Conservation (phyloP, 1,140 invertebrate genomes). For the Euschistus heros region DNA sequence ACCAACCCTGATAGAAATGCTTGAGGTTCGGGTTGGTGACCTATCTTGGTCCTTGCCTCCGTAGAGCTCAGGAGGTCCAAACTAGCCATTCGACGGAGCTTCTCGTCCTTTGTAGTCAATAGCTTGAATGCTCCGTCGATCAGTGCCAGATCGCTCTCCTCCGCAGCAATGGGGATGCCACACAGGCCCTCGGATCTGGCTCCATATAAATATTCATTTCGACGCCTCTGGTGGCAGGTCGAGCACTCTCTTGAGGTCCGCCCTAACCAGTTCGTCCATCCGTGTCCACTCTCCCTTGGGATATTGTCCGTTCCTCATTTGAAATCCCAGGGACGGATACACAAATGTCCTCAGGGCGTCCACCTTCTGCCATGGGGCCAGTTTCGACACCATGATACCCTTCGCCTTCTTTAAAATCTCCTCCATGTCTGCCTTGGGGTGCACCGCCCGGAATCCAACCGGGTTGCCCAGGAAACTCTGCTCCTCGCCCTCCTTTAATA, state of each 20-base stretch:
- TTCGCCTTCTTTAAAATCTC: constrained; percentile 3
- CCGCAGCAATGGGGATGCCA: no score
- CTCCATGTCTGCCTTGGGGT: constrained; percentile 26
- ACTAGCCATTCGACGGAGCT: no score
- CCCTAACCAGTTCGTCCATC: no score
- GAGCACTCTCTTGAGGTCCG: neutral
- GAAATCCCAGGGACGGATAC: constrained; percentile 26
- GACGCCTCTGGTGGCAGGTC: neutral
- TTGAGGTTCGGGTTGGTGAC: neutral
- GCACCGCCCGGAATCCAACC: no score
- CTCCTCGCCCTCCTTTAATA: constrained; percentile 27
- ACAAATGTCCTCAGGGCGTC: constrained; percentile 35
- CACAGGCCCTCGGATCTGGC: no score
- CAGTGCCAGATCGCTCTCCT: no score
- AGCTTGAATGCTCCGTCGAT: no score
- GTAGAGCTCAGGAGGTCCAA: no score
- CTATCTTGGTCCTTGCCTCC: no score
- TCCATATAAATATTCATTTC: neutral
- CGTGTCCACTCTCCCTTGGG: no score
- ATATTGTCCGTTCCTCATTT: neutral
- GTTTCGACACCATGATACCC: constrained; percentile 28
- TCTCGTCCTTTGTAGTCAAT: no score
- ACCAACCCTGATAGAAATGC: neutral
- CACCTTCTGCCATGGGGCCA: constrained; percentile 37
- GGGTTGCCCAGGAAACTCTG: constrained; percentile 31